These are phyloP conservation scores for Callimico goeldii DNA, from an alignment of 2,797 vertebrate genomes.

Conservation along the genomic window DNA sequence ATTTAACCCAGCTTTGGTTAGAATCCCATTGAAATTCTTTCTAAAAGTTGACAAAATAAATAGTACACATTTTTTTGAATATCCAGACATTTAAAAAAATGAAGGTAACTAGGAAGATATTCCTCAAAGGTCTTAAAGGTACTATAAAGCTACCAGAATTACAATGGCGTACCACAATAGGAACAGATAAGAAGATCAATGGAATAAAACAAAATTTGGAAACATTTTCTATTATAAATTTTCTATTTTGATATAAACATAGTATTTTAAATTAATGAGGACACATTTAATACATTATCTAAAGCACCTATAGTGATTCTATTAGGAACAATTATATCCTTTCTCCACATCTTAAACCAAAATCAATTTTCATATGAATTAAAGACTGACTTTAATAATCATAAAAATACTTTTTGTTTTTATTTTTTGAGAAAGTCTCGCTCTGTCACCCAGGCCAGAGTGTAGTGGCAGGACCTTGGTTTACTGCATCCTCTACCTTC, in stretches of 20 bases:
- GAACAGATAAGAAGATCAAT: not conserved
- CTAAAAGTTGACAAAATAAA: not conserved
- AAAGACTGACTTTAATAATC: not conserved
- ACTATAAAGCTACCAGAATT: not conserved
- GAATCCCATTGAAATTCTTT: not conserved
- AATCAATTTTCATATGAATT: not conserved
- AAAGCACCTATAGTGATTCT: not conserved
- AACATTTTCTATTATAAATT: not conserved
- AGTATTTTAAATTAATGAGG: not conserved
- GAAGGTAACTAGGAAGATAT: not conserved
- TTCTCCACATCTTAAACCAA: constrained; percentile 38
- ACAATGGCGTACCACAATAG: not conserved
- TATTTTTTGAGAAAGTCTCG: not conserved
- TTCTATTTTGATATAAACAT: not conserved
- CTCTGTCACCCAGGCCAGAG: not conserved
- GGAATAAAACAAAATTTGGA: constrained; percentile 15
- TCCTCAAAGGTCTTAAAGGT: not conserved
- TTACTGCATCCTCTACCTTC: not conserved
- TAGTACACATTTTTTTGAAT: not conserved
- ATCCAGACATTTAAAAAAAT: not conserved
- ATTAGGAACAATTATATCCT: not conserved
- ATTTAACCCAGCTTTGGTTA: not conserved
- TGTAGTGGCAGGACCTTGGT: not conserved
- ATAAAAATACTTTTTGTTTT: not conserved
- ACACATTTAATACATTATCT: not conserved